Evolutionary conservation across 1,140 invertebrate species (phyloP).

Genomic region (Drosophila tani): DNA sequence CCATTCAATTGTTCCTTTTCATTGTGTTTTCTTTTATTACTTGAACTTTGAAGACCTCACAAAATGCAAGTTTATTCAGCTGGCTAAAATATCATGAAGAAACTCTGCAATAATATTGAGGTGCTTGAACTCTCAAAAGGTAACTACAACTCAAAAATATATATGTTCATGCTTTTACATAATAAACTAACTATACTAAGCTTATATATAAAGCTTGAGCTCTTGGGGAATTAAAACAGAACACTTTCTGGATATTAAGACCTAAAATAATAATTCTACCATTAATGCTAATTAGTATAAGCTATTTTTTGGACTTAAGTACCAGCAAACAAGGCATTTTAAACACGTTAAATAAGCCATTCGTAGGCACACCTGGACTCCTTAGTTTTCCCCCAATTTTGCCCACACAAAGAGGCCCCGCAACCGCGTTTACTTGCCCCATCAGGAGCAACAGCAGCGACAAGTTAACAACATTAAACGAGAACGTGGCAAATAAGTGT

Average conservation of each 20-base stretch:
- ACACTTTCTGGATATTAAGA: background rate
- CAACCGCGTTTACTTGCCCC: background rate
- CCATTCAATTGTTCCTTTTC: background rate
- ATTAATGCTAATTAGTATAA: too few relatives aligned
- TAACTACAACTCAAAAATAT: background rate
- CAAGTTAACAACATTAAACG: slow-evolving; percentile 63
- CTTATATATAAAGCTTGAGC: background rate
- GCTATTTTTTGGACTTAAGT: background rate
- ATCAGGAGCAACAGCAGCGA: slow-evolving; percentile 26
- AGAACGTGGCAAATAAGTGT: slow-evolving; percentile 61
- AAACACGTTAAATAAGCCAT: background rate
- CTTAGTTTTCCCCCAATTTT: background rate
- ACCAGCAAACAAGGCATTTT: background rate
- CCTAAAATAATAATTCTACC: background rate
- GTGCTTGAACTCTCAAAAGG: background rate
- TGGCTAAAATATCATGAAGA: background rate
- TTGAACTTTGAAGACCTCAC: background rate
- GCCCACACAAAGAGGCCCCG: background rate
- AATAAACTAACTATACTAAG: background rate
- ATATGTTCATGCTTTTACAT: background rate
- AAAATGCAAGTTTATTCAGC: background rate
- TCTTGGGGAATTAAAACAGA: background rate
- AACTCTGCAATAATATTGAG: background rate
- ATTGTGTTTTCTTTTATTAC: slow-evolving; percentile 1
- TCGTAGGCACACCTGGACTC: background rate